These are phyloP conservation scores for Pocillopora verrucosa DNA, from an alignment of 64 coral and sea anemone genomes.

Conservation along the genomic window DNA sequence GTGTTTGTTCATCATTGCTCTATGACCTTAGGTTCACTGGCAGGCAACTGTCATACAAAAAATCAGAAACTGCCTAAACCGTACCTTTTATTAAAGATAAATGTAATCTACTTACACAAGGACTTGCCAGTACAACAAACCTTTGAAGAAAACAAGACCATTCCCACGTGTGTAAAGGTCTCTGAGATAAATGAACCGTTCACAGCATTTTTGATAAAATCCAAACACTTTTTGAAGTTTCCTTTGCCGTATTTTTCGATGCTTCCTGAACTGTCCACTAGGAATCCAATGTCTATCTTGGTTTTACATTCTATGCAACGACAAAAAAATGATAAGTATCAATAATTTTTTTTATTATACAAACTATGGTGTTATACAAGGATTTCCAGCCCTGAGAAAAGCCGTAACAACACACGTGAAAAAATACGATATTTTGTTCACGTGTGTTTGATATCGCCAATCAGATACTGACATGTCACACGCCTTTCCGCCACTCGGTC, in stretches of 20 bases:
- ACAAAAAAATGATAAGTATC: neutral
- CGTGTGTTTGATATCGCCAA: too few species aligned
- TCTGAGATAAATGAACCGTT: constrained; percentile 22
- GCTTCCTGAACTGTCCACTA: constrained; percentile 59
- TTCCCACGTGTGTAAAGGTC: constrained; percentile 25
- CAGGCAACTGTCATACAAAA: neutral
- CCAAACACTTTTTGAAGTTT: constrained; percentile 59
- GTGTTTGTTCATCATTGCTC: too few species aligned
- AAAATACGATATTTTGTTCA: too few species aligned
- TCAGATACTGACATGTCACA: too few species aligned
- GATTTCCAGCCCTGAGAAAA: neutral
- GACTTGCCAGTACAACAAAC: neutral
- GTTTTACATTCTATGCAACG: constrained; percentile 48
- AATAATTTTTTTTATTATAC: neutral
- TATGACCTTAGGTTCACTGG: too few species aligned
- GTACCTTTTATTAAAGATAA: too few species aligned
- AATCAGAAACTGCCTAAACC: neutral
- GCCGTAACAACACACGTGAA: too few species aligned
- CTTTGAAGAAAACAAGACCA: constrained; percentile 5
- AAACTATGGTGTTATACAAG: too few species aligned
- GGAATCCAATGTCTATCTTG: constrained; percentile 75
- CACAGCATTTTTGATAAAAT: constrained; percentile 51
- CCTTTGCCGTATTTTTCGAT: constrained; percentile 44
- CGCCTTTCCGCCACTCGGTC: too few species aligned
- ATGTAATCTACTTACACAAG: neutral